Evolutionary conservation across 2,797 vertebrate species (phyloP).

Genomic region (Serranus cabrilla): DNA sequence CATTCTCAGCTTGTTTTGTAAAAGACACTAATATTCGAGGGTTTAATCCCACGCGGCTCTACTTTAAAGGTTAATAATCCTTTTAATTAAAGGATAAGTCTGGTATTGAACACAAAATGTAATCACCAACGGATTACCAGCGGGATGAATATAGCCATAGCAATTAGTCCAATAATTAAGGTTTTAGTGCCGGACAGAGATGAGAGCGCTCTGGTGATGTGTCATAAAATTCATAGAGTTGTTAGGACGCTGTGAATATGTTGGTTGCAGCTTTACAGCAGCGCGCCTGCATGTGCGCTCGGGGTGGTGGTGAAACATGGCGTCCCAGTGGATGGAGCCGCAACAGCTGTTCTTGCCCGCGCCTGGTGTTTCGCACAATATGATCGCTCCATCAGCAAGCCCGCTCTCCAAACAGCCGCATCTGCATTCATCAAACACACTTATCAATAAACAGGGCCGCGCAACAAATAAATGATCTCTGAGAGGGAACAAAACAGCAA

Average conservation of each 20-base stretch:
- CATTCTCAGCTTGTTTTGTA: slow-evolving; percentile 67
- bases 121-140: slow-evolving; percentile 96
- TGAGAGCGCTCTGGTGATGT: slow-evolving; percentile 93
- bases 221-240: slow-evolving; percentile 97
- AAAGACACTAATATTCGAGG: slow-evolving; percentile 84
- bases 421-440: slow-evolving; percentile 97
- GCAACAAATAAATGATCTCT: slow-evolving; percentile 93
- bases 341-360: slow-evolving; percentile 97
- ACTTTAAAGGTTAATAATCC: slow-evolving; percentile 97
- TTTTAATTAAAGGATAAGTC: slow-evolving; percentile 98
- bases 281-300: slow-evolving; percentile 87
- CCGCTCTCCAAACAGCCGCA: slow-evolving; percentile 88
- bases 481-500: slow-evolving; percentile 90
- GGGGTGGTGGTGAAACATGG: slow-evolving; percentile 92
- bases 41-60: slow-evolving; percentile 89
- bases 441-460: slow-evolving; percentile 94
- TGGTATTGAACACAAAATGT: slow-evolving; percentile 94
- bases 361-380: slow-evolving; percentile 94
- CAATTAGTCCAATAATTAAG: slow-evolving; percentile 99
- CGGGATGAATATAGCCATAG: slow-evolving; percentile 96
- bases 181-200: slow-evolving; percentile 98
- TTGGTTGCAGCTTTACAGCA: slow-evolving; percentile 92
- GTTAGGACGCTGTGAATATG: slow-evolving; percentile 89
- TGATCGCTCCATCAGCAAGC: slow-evolving; percentile 97
- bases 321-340: slow-evolving; percentile 92